phyloP scores from a whole-genome alignment of 2,797 vertebrate genomes.

The Neosalanx taihuensis region DNA sequence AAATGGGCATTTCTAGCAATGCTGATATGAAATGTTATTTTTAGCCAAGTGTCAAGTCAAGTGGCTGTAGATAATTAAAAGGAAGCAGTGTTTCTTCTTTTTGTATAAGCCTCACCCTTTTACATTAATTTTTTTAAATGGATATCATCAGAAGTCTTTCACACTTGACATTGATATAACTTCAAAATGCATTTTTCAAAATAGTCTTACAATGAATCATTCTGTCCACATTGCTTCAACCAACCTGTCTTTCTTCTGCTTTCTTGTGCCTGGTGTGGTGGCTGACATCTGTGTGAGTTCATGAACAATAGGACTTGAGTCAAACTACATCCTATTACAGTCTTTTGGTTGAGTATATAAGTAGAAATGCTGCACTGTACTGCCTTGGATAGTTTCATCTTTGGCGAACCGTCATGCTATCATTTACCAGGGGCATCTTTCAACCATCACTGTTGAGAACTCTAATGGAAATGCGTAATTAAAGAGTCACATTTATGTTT shows the following conservation, averaged over 20 bases:
- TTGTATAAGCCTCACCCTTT: background rate
- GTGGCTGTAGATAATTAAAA: conserved; percentile 60
- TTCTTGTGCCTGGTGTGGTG: background rate
- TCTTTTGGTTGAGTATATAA: conserved; percentile 43
- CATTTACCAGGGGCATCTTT: conserved; percentile 59
- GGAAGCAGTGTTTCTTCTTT: conserved; percentile 39
- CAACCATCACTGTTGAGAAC: conserved; percentile 55
- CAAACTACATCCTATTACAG: conserved; percentile 26
- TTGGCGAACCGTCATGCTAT: conserved; percentile 62
- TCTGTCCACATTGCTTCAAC: background rate
- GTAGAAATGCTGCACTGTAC: conserved; percentile 44
- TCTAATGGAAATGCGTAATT: conserved; percentile 80
- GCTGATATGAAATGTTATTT: conserved; percentile 67
- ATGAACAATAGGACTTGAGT: background rate
- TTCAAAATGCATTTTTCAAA: background rate
- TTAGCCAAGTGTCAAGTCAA: conserved; percentile 50
- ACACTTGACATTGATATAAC: too few species aligned
- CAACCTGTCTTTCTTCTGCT: background rate
- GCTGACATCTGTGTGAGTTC: background rate
- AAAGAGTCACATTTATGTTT: conserved; percentile 78
- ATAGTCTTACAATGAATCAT: background rate
- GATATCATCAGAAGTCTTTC: too few species aligned
- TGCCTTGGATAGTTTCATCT: conserved; percentile 63
- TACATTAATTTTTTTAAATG: background rate
- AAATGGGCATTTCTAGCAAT: conserved; percentile 69